phyloP scores from a whole-genome alignment of 35 echinoderm and acorn worm genomes.

The Amphiura filiformis region DNA sequence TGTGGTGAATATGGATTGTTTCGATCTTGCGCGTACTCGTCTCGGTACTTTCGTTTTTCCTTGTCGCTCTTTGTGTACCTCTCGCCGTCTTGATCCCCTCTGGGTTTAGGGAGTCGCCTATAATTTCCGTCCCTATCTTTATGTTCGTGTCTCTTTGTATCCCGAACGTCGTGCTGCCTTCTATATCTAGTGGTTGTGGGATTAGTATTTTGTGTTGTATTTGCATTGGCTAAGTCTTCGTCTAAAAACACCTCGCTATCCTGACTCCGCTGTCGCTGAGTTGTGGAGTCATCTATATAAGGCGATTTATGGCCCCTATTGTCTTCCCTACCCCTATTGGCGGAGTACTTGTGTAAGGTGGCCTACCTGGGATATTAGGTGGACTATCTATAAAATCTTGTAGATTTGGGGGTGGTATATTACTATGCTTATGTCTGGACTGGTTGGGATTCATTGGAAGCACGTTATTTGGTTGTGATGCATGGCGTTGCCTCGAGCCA shows the following conservation, averaged over 20 bases:
- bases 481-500: neutral
- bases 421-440: neutral
- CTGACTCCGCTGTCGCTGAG: neutral
- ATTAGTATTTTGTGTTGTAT: neutral
- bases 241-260: slow-evolving; percentile 2
- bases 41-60: neutral
- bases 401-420: neutral
- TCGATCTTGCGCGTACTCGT: neutral
- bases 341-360: neutral
- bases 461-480: slow-evolving; percentile 2
- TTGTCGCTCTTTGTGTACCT: neutral
- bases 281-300: neutral
- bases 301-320: neutral
- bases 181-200: neutral
- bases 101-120: neutral
- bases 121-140: neutral
- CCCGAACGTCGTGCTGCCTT: neutral
- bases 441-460: neutral
- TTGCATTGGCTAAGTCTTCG: neutral
- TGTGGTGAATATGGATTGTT: neutral
- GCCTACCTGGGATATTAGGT: neutral
- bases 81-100: neutral
- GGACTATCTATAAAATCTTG: neutral
- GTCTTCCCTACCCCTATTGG: neutral
- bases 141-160: neutral